Evolutionary conservation across 2,797 vertebrate genomes (phyloP), one percentile per base, ranked within the genome.

Genomic region (Leuciscus waleckii): DNA sequence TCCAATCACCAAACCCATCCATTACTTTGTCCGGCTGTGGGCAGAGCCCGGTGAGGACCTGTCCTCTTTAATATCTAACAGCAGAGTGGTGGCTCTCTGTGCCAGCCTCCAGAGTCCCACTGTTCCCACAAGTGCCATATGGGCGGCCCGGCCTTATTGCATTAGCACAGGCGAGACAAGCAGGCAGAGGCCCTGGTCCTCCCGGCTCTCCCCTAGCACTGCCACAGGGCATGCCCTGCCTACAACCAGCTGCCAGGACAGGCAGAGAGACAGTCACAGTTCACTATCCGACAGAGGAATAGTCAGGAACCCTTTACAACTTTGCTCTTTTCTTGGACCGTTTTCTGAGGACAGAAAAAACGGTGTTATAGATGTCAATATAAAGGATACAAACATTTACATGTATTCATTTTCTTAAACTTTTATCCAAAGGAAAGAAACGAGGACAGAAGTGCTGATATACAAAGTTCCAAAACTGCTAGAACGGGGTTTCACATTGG

Each of bases 141-240:
- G 98, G 97, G 96, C 96, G 83, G 92, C 93, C 92, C 95, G 95
- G 95, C 96, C 96, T 95, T 95, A 94, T 95, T 97, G 97, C 97
- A 99, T 98, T 98, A 98, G 97, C 94, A 92, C 95, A 95, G 95
- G 96, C 95, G 91, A 79, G 90, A 89, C 90, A 91, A 91, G 91
- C 89, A 86, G 91, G 90, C 82, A 92, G 79, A 88, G 91, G 92
- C 91, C 92, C 90, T 89, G 87, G 92, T 90, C 92, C 92, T 93
- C 90, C 90, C 89, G 92, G 93, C 91, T 91, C 89, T 94, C 94
- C 94, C 92, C 91, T 93, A 94, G 94, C 94, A 93, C 91, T 89
- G 95, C 95, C 94, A 94, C 93, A 92, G 95, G 95, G 95, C 94
- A 95, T 92, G 94, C 93, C 93, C 93, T 94, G 90, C 94, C 94